Evolutionary conservation across 1,140 invertebrate species (phyloP).

Genomic region (Trichomalopsis sarcophagae): DNA sequence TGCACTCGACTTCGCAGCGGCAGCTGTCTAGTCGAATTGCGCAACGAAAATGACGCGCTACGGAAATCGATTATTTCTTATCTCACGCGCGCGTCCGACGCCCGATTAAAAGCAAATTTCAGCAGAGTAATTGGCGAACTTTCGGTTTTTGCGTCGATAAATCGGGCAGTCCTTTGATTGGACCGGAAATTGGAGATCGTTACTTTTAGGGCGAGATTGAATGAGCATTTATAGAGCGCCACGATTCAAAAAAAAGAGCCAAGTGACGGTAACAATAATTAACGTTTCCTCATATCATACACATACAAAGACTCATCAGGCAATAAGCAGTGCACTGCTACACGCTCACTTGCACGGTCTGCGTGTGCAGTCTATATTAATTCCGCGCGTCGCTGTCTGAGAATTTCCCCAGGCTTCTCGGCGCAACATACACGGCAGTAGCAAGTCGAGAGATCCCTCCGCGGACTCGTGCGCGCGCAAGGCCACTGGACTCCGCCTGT

Average conservation of each 20-base stretch:
- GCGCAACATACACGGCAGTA: not conserved
- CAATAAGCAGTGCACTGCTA: not conserved
- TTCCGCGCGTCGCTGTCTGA: constrained; percentile 43
- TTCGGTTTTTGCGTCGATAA: not conserved
- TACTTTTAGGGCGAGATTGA: too few relatives aligned
- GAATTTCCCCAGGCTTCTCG: constrained; percentile 28
- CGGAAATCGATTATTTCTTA: constrained; percentile 2
- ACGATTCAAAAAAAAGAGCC: too few relatives aligned
- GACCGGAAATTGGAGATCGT: too few relatives aligned
- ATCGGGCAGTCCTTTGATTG: not conserved
- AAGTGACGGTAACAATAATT: too few relatives aligned
- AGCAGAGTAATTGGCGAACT: not conserved
- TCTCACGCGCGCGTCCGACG: not conserved
- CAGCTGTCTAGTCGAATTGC: not conserved
- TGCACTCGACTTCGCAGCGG: not conserved
- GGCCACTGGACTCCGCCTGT: constrained; percentile 46
- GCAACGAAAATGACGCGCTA: not conserved
- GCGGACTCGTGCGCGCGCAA: not conserved
- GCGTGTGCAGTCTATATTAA: constrained; percentile 34
- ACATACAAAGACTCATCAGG: too few relatives aligned
- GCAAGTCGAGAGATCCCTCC: not conserved
- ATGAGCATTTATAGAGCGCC: too few relatives aligned
- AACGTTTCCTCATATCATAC: too few relatives aligned
- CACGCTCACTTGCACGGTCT: not conserved
- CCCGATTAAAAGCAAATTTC: not conserved